Conservation (phyloP, 2,888 invertebrate genomes). For the Alloscopus bannaensis region DNA sequence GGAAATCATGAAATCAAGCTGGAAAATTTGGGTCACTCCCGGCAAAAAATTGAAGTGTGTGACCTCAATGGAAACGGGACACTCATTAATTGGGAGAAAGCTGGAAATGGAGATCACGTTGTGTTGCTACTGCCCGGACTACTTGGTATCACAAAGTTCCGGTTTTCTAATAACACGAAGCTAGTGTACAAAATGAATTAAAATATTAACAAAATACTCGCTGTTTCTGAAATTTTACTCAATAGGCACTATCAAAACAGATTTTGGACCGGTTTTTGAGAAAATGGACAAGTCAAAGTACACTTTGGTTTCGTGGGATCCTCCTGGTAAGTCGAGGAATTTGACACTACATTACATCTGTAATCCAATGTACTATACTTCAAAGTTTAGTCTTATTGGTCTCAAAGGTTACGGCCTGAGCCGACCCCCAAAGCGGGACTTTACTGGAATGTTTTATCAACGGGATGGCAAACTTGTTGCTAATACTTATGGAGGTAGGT, state of each 20-base stretch:
- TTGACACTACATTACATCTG: too few species aligned
- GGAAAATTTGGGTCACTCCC: conserved; percentile 44
- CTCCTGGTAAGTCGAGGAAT: conserved; percentile 76
- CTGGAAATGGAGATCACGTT: conserved; percentile 74
- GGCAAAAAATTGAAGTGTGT: conserved; percentile 80
- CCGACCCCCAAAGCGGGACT: conserved; percentile 85
- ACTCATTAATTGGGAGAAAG: conserved; percentile 80
- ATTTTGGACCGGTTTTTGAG: conserved; percentile 73
- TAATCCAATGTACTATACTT: too few species aligned
- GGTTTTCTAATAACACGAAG: too few species aligned
- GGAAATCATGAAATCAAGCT: conserved; percentile 31
- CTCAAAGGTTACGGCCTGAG: conserved; percentile 91
- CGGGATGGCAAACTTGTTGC: conserved; percentile 85
- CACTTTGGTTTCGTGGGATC: conserved; percentile 85
- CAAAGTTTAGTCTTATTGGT: too few species aligned
- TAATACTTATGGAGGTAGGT: conserved; percentile 83
- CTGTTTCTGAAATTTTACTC: too few species aligned
- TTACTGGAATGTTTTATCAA: conserved; percentile 82
- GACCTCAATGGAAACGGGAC: too few species aligned
- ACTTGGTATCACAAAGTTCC: conserved; percentile 81
- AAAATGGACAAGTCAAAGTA: conserved; percentile 80
- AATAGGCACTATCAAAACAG: conserved; percentile 67
- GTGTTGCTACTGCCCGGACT: conserved; percentile 88
- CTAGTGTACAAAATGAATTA: too few species aligned
- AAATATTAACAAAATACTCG: too few species aligned